Evolutionary conservation across 2,113 vertebrate genomes (phyloP), one percentile per base, ranked within the genome.

Genomic region (Oreochromis niloticus): DNA sequence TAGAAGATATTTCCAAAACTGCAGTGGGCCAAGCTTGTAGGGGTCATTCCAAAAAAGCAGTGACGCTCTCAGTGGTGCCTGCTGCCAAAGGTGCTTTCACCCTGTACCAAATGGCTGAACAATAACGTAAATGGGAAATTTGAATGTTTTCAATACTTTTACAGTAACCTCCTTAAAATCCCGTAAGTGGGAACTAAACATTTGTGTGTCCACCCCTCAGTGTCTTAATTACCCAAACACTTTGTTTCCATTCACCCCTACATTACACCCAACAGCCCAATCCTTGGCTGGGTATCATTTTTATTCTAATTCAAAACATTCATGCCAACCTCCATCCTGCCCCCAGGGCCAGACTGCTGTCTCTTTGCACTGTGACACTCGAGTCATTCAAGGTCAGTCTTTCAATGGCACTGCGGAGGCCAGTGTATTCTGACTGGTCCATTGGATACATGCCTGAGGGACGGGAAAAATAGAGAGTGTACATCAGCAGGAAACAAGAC

Each of bases 331-430:
- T 99, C 98, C 98, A 99, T 27, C 98, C 98, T 59, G 98, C 98
- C 87, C 99, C 98, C 82, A 99, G 95, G 19, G 98, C 99, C 89
- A 97, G 91, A 84, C 98, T 99, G 91, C 96, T 99, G 92, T 99
- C 99, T 79, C 95, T 97, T 93, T 98, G 97, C 89, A 99, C 95
- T 3, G 96, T 97, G 88, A 99, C 98, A 87, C 98, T 99, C 24
- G 98, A 99, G 94, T 99, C 99, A 85, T 99, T 99, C 85, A 99
- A 91, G 11, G 97, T 99, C 92, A 99, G 96, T 71, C 97, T 98
- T 91, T 99, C 98, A 87, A 99, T 93, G 48, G 99, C 98, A 81
- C 97, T 98, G 90, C 97, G 97, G 54, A 99, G 96, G 90, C 95
- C 97, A 27, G 95, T 97, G 91, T 99, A 98, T 75, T 99, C 98